A percentile compares a stretch with the other conserved stretches of the same genome.
phyloP scores from a whole-genome alignment of 2,888 invertebrate species.

The Pseudococcus longispinus region DNA sequence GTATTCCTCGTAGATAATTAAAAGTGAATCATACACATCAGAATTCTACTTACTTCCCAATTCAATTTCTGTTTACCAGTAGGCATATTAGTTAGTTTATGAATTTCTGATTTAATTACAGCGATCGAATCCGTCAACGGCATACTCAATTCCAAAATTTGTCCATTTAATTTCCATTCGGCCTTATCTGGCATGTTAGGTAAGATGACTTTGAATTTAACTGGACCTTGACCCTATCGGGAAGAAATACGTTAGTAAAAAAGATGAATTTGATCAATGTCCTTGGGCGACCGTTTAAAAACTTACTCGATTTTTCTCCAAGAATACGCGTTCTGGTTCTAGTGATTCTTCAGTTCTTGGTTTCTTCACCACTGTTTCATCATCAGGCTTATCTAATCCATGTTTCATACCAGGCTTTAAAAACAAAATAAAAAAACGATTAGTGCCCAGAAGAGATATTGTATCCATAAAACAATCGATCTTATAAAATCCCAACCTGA shows the following conservation, averaged over 20 bases:
- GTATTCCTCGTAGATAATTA: no score
- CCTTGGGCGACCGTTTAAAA: background rate
- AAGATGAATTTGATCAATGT: background rate
- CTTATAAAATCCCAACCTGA: constrained; percentile 16
- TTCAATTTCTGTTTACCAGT: constrained; percentile 97
- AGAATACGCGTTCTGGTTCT: constrained; percentile 85
- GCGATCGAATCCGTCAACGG: constrained; percentile 81
- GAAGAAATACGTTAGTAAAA: background rate
- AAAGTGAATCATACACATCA: no score
- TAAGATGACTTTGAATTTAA: constrained; percentile 80
- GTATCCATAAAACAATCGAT: background rate
- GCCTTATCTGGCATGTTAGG: constrained; percentile 86
- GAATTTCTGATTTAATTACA: constrained; percentile 85
- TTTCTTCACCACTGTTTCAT: constrained; percentile 88
- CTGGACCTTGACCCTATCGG: constrained; percentile 70
- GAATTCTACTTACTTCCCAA: constrained; percentile 74
- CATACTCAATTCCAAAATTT: constrained; percentile 79
- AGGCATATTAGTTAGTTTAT: constrained; percentile 88
- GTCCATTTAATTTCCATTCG: constrained; percentile 95
- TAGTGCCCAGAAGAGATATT: background rate
- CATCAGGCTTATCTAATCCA: constrained; percentile 66
- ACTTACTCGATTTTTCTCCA: constrained; percentile 65
- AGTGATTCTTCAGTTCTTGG: constrained; percentile 90
- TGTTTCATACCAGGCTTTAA: constrained; percentile 60
- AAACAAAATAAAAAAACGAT: background rate